Conservation (phyloP, 2,797 vertebrate species). For the Galago senegalensis region DNA sequence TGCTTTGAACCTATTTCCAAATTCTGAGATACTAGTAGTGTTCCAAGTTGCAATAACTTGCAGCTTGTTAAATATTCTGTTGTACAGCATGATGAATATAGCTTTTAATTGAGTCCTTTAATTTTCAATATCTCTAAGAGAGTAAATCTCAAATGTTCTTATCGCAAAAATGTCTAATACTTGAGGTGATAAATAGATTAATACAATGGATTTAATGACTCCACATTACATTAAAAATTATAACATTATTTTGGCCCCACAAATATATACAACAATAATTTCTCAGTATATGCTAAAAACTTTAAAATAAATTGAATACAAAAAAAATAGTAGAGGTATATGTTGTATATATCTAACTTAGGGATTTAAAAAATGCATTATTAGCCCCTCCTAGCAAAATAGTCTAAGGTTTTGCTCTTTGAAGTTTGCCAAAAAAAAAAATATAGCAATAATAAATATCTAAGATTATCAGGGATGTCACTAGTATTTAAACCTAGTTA, state of each 20-base stretch:
- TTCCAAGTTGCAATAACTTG: background rate
- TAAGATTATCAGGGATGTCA: background rate
- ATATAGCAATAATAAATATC: background rate
- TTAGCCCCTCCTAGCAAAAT: background rate
- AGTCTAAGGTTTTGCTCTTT: background rate
- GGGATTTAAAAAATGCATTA: background rate
- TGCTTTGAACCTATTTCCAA: conserved; percentile 18
- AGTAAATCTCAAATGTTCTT: background rate
- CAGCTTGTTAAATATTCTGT: background rate
- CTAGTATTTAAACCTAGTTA: background rate
- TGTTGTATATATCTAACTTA: background rate
- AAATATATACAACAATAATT: background rate
- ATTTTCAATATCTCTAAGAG: background rate
- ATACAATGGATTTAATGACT: background rate
- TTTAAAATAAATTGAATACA: background rate
- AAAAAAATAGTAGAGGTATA: background rate
- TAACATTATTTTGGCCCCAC: background rate
- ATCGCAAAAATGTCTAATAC: background rate
- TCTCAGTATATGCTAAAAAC: background rate
- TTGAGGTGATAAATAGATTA: background rate
- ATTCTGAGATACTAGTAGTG: background rate
- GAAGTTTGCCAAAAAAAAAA: background rate
- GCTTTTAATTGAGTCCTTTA: background rate
- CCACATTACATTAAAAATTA: background rate
- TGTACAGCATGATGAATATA: background rate